Evolutionary conservation across 2,888 invertebrate species (phyloP).

Genomic region (Nomada hirtipes): DNA sequence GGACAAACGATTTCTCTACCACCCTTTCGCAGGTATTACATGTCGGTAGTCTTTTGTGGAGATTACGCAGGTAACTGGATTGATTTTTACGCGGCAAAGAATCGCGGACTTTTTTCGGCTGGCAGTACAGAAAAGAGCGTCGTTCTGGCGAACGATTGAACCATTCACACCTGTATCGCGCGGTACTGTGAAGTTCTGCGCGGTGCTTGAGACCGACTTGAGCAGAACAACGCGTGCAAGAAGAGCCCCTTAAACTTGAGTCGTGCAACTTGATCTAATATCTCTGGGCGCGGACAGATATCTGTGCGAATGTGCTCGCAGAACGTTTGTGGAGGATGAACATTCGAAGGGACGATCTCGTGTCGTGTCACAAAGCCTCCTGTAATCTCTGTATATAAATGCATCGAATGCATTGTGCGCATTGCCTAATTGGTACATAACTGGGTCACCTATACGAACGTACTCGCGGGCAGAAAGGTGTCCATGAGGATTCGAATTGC

Average conservation of each 20-base stretch:
- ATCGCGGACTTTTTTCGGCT: neutral
- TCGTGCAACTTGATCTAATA: slow-evolving; percentile 23
- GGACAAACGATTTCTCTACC: neutral
- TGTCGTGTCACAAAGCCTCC: slow-evolving; percentile 32
- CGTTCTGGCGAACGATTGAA: neutral
- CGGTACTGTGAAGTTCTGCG: too few species aligned
- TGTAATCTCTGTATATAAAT: slow-evolving; percentile 44
- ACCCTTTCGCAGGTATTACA: neutral
- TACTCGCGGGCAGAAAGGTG: neutral
- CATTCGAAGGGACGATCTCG: slow-evolving; percentile 38
- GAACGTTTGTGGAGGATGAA: slow-evolving; percentile 57
- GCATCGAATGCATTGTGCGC: slow-evolving; percentile 36
- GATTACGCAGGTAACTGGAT: slow-evolving; percentile 17
- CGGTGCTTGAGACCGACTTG: neutral
- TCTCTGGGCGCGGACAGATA: slow-evolving; percentile 37
- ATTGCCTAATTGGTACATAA: slow-evolving; percentile 22
- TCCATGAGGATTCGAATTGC: neutral
- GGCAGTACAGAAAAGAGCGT: neutral
- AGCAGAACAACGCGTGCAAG: neutral
- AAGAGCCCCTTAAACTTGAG: slow-evolving; percentile 48
- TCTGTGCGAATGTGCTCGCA: slow-evolving; percentile 48
- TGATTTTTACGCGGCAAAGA: neutral
- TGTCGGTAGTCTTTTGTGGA: slow-evolving; percentile 22
- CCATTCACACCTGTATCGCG: too few species aligned
- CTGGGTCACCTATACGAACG: slow-evolving; percentile 7